Evolutionary conservation across 2,797 vertebrate genomes (phyloP).

Genomic region (Zalophus californianus): DNA sequence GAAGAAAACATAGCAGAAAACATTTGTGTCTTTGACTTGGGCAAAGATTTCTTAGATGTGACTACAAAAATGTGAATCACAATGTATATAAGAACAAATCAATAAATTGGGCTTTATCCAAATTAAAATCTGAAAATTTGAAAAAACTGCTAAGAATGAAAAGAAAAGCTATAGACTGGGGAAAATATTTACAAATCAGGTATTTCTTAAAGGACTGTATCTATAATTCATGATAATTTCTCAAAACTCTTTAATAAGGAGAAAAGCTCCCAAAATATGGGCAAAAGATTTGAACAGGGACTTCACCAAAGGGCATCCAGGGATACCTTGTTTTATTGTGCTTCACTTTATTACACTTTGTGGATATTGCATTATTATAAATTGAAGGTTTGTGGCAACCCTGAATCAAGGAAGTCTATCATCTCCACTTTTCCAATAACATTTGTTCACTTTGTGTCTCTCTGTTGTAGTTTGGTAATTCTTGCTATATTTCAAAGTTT

Average conservation of each 20-base stretch:
- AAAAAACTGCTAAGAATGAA: neutral
- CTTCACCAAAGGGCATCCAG: neutral
- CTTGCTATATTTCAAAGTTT: neutral
- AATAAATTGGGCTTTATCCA: neutral
- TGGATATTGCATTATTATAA: neutral
- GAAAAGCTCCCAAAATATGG: neutral
- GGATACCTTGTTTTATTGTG: neutral
- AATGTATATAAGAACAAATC: neutral
- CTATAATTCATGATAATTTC: neutral
- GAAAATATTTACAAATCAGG: neutral
- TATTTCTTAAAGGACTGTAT: neutral
- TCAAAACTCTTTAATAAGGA: neutral
- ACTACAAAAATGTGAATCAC: neutral
- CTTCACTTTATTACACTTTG: neutral
- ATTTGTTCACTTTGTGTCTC: neutral
- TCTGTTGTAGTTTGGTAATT: neutral
- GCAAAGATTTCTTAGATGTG: neutral
- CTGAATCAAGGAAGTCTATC: neutral
- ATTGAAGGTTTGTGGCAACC: neutral
- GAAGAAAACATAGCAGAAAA: neutral
- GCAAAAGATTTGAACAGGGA: neutral
- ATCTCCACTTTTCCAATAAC: neutral
- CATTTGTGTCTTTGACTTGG: neutral
- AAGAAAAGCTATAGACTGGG: neutral
- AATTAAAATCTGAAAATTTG: neutral